phyloP scores from a whole-genome alignment of 2,888 invertebrate genomes.

The Xestobium rufovillosum region DNA sequence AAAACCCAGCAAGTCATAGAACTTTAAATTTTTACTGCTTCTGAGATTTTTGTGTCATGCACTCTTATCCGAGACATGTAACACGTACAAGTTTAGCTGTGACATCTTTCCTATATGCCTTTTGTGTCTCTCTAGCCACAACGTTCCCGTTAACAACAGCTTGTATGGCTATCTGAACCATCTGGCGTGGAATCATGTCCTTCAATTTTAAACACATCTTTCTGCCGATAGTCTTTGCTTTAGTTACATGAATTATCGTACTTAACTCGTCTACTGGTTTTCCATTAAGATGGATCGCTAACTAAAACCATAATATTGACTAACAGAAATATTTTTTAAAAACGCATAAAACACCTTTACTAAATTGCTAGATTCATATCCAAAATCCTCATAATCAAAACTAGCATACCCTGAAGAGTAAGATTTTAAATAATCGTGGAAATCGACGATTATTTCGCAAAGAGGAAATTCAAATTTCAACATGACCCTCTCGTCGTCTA shows the following conservation, averaged over 20 bases:
- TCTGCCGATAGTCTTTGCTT: constrained; percentile 57
- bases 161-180: constrained; percentile 83
- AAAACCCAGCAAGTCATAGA: too few relatives aligned
- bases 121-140: constrained; percentile 76
- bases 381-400: constrained; percentile 87
- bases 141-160: constrained; percentile 72
- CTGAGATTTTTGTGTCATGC: too few relatives aligned
- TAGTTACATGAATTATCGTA: constrained; percentile 67
- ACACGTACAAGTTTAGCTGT: constrained; percentile 79
- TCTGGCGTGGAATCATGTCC: constrained; percentile 82
- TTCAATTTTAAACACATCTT: constrained; percentile 67
- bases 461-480: constrained; percentile 80
- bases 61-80: constrained; percentile 9
- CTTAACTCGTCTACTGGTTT: constrained; percentile 75
- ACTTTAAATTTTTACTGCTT: too few relatives aligned
- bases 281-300: constrained; percentile 75
- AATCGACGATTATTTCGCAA: constrained; percentile 90
- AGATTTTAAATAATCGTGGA: constrained; percentile 86
- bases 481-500: constrained; percentile 77
- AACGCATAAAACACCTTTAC: constrained; percentile 56
- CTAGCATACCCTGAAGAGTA: constrained; percentile 91
- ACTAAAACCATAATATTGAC: constrained; percentile 44
- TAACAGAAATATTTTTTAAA: constrained; percentile 4
- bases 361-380: constrained; percentile 69
- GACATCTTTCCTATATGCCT: constrained; percentile 86